These are phyloP conservation scores for Salvelinus fontinalis DNA, from an alignment of 2,113 vertebrate genomes.

Conservation along the genomic window DNA sequence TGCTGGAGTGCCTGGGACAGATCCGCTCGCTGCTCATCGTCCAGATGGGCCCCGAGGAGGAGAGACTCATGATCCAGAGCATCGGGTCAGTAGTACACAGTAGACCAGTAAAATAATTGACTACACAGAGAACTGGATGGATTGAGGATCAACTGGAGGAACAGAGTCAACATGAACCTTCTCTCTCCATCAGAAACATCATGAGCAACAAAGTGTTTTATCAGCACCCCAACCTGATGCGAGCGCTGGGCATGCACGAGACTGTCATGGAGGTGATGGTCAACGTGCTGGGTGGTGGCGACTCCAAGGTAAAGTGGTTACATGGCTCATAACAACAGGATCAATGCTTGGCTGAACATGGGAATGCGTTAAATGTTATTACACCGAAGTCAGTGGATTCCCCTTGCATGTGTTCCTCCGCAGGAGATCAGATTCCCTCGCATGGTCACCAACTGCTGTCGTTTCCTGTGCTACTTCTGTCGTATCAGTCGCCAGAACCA, in stretches of 20 bases:
- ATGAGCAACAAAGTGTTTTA: slow-evolving; percentile 96
- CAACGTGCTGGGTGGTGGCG: slow-evolving; percentile 88
- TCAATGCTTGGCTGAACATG: too few relatives aligned
- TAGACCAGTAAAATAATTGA: background rate
- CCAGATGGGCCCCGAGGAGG: slow-evolving; percentile 96
- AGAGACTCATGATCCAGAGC: slow-evolving; percentile 96
- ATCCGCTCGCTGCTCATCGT: slow-evolving; percentile 95
- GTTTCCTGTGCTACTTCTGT: slow-evolving; percentile 94
- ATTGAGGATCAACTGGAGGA: background rate
- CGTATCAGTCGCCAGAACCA: slow-evolving; percentile 94
- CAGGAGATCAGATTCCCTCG: slow-evolving; percentile 93
- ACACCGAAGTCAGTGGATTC: background rate
- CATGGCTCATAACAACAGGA: too few relatives aligned
- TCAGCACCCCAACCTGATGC: slow-evolving; percentile 93
- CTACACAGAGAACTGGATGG: background rate
- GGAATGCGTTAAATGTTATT: too few relatives aligned
- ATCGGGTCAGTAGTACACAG: slow-evolving; percentile 79
- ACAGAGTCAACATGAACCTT: background rate
- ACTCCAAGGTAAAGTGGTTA: slow-evolving; percentile 82
- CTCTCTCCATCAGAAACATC: slow-evolving; percentile 78
- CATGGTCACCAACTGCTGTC: slow-evolving; percentile 95
- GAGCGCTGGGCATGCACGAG: slow-evolving; percentile 92
- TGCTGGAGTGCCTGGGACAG: slow-evolving; percentile 91
- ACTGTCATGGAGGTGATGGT: slow-evolving; percentile 98
- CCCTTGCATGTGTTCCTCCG: background rate